Evolutionary conservation across 1,140 invertebrate species (phyloP), one percentile per base, ranked within the genome.

Genomic region (Platorchestia sp.): DNA sequence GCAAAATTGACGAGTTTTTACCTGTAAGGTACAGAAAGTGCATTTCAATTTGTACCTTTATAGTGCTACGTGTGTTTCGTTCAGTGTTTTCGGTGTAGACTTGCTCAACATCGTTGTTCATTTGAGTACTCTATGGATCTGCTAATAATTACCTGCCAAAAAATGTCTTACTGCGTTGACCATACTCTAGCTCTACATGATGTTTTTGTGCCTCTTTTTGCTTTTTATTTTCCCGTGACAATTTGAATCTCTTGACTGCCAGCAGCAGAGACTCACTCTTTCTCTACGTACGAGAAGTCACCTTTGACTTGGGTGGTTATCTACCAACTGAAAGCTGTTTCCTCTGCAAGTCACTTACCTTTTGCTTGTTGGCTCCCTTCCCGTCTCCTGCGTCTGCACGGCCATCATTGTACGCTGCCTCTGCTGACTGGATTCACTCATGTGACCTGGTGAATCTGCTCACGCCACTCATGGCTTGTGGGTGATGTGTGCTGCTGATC

Each of bases 111-210:
- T 45, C 40, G 43, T 42, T n/a, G 6, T 47, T 45, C 19, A 91
- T 93, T 44, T 45, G 43, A 47, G 43, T 7, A 40, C 40, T 47
- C 41, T 89, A 41, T 7, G 87, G 87, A 44, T 93, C 91, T 93
- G 91, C 44, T 93, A 93, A 93, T 93, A 93, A 45, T 93, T 75
- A 44, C 27, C 91, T 93, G 91, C 43, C 45, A 45, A 93, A 93
- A 93, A 45, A 45, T 93, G 91, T 93, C 45, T 93, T 93, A 93
- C 43, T 93, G 91, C 91, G 43, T 45, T 93, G 91, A 93, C 45
- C 91, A 93, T 93, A 93, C 91, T 93, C 91, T 93, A 93, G 91
- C 91, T 93, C 91, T 93, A 93, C 45, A 44, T 93, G 45, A 93
- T 93, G 91, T 93, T 93, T n/a, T 75, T 93, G 41, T 93, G 45